These are phyloP conservation scores for Crypturellus undulatus DNA, from an alignment of 2,113 vertebrate genomes.

Conservation along the genomic window DNA sequence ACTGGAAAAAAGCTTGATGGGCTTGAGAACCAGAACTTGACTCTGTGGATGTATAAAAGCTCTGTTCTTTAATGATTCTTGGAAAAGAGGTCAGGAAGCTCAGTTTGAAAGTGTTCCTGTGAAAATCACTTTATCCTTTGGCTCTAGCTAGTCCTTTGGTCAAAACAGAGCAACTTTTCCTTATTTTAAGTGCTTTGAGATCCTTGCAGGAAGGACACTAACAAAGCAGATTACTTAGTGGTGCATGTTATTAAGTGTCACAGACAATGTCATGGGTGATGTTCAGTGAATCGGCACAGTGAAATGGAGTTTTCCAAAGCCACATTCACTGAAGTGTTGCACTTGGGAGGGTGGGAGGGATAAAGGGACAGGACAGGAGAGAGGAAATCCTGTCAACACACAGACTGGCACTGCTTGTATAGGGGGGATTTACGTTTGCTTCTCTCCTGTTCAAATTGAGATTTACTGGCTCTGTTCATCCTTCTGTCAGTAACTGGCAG, in stretches of 20 bases:
- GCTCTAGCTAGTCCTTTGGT: not conserved
- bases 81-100: conserved; percentile 24
- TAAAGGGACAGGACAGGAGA: not conserved
- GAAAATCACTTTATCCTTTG: conserved; percentile 21
- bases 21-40: not conserved
- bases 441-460: not conserved
- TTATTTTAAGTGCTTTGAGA: not conserved
- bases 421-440: not conserved
- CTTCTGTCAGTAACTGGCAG: not conserved
- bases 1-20: not conserved
- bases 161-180: not conserved
- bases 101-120: not conserved
- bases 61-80: not conserved
- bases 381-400: not conserved
- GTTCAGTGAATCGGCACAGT: accelerated
- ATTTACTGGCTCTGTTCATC: not conserved
- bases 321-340: not conserved
- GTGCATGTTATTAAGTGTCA: not conserved
- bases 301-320: not conserved
- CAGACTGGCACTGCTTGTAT: not conserved
- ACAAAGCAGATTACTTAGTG: not conserved
- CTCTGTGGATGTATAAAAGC: not conserved
- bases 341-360: not conserved
- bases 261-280: not conserved
- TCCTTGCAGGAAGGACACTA: not conserved